A percentile compares a stretch with the other conserved stretches of the same genome.
Conservation (phyloP, 2,888 invertebrate genomes). For the Ophion obscuratus region DNA sequence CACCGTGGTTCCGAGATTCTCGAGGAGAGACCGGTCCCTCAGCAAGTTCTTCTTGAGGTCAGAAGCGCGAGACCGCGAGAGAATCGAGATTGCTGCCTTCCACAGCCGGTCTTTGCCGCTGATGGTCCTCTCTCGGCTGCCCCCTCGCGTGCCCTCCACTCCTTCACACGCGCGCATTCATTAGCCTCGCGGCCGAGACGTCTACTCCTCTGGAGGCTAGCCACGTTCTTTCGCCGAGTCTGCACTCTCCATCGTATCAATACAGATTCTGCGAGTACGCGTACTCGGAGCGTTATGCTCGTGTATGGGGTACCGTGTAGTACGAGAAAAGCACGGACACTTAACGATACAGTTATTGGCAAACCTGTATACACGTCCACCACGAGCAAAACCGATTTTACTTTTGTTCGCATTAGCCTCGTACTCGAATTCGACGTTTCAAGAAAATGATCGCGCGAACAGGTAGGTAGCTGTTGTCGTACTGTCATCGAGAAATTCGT, state of each 20-base stretch:
- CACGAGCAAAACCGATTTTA: not conserved
- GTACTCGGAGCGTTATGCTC: slow-evolving; percentile 4
- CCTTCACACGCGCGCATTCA: slow-evolving; percentile 75
- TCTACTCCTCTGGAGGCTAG: slow-evolving; percentile 64
- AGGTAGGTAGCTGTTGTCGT: no score
- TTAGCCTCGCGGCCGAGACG: slow-evolving; percentile 73
- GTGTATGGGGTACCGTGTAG: not conserved
- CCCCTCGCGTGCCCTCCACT: slow-evolving; percentile 58
- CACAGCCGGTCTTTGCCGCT: slow-evolving; percentile 55
- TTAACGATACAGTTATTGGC: slow-evolving; percentile 22
- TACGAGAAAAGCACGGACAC: not conserved
- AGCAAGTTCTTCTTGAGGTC: slow-evolving; percentile 76
- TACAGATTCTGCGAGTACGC: slow-evolving; percentile 30
- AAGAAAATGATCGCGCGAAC: not conserved
- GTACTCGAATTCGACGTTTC: not conserved
- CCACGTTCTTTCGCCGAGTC: slow-evolving; percentile 60
- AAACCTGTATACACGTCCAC: not conserved
- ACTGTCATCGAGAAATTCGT: no score
- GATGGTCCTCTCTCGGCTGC: slow-evolving; percentile 37
- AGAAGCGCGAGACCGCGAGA: slow-evolving; percentile 72
- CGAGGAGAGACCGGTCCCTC: slow-evolving; percentile 63
- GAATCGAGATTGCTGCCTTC: slow-evolving; percentile 62
- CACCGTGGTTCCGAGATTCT: slow-evolving; percentile 51
- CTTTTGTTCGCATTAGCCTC: not conserved
- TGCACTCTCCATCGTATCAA: slow-evolving; percentile 30